Evolutionary conservation across 30 jellyfish, hydroid and myxozoan species (phyloP).

Genomic region (Cassiopea andromeda): DNA sequence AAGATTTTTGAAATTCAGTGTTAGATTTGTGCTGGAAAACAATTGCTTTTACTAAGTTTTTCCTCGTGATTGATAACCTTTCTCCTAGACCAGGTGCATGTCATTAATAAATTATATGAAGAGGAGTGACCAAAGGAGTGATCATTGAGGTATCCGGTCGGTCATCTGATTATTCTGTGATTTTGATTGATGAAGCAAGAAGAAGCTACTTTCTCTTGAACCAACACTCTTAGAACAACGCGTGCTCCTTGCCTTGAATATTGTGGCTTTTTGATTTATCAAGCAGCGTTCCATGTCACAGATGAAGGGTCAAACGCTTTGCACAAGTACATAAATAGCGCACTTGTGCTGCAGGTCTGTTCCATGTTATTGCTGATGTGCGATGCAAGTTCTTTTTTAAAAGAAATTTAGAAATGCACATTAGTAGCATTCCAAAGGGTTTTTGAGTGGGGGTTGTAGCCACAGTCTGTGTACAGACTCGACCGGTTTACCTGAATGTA

Average conservation of each 20-base stretch:
- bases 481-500: too few relatives aligned
- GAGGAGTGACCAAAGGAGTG: not conserved
- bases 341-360: constrained; percentile 48
- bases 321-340: constrained; percentile 38
- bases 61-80: not conserved
- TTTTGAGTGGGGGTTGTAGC: too few relatives aligned
- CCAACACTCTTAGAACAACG: constrained; percentile 26
- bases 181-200: not conserved
- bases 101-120: constrained; percentile 4
- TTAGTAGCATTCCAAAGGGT: too few relatives aligned
- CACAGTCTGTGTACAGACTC: too few relatives aligned
- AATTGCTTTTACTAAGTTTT: not conserved
- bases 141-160: constrained; percentile 17
- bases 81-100: constrained; percentile 5
- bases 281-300: not conserved
- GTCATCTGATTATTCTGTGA: not conserved
- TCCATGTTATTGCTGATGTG: constrained; percentile 11
- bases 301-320: constrained; percentile 14
- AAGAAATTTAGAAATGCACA: too few relatives aligned
- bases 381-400: not conserved
- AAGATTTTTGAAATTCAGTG: not conserved
- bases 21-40: not conserved
- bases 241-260: constrained; percentile 10
- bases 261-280: not conserved
- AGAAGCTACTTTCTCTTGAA: not conserved